These are phyloP conservation scores for Pitta sordida DNA, from an alignment of 2,113 vertebrate genomes.

Conservation along the genomic window DNA sequence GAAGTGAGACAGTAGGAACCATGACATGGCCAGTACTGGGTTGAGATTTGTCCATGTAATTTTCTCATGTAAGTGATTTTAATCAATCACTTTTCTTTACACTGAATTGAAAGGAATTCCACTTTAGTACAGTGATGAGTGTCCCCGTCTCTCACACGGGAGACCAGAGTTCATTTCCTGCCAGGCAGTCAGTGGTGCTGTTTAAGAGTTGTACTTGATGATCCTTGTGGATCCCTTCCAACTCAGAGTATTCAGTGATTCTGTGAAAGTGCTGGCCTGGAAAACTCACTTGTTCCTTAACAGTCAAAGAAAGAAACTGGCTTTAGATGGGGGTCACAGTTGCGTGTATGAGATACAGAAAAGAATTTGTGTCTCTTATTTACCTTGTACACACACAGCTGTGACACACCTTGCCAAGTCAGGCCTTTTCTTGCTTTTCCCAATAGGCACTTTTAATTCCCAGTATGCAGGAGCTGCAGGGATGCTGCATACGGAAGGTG, in stretches of 20 bases:
- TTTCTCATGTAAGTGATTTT: neutral
- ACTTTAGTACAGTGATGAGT: too few species aligned
- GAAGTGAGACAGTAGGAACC: neutral
- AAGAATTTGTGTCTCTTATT: neutral
- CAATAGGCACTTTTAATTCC: neutral
- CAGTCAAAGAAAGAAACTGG: neutral
- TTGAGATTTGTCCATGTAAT: neutral
- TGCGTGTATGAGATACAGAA: neutral
- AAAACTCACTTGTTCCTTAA: neutral
- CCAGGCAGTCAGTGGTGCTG: too few species aligned
- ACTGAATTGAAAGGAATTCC: neutral
- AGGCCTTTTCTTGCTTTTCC: neutral
- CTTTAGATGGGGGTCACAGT: neutral
- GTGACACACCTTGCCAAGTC: neutral
- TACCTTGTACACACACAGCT: neutral
- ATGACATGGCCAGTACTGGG: neutral
- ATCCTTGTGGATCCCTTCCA: too few species aligned
- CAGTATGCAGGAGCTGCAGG: neutral
- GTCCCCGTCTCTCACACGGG: too few species aligned
- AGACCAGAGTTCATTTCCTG: too few species aligned
- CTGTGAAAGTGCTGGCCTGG: neutral
- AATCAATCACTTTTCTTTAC: neutral
- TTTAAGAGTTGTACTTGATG: too few species aligned
- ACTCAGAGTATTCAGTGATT: too few species aligned
- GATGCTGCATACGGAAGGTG: neutral